These are phyloP conservation scores for Anas flavirostris DNA, from an alignment of 2,797 vertebrate species.

Conservation along the genomic window DNA sequence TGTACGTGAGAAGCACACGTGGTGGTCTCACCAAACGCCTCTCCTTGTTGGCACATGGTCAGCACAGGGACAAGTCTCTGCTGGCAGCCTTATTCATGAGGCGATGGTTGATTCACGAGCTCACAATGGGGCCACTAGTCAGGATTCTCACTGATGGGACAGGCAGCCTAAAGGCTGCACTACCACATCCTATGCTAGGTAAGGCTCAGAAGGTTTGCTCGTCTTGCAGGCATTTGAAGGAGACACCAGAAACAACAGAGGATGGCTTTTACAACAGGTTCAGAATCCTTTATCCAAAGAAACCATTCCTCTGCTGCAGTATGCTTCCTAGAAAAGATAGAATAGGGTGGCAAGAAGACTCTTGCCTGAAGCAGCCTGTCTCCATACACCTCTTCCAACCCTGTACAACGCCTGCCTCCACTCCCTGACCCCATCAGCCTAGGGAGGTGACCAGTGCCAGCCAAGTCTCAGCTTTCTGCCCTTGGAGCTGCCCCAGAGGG, in stretches of 20 bases:
- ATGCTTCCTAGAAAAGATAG: neutral
- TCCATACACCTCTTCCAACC: neutral
- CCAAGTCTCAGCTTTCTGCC: neutral
- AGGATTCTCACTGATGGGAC: neutral
- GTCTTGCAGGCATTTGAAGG: neutral
- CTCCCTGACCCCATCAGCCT: neutral
- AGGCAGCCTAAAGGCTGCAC: neutral
- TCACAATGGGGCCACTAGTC: neutral
- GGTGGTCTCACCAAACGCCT: neutral
- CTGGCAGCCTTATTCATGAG: neutral
- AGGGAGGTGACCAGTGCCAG: neutral
- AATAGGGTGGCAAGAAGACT: neutral
- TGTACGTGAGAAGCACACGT: neutral
- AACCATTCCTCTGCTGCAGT: neutral
- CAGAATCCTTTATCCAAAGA: neutral
- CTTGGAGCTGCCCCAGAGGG: neutral
- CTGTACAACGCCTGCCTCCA: neutral
- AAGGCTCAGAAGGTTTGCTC: neutral
- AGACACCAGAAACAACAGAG: neutral
- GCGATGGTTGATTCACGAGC: neutral
- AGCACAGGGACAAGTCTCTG: neutral
- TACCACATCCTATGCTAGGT: fast-evolving
- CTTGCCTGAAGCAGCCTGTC: neutral
- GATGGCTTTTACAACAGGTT: neutral
- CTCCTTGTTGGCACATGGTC: neutral